A percentile compares a stretch with the other conserved stretches of the same genome.
Conservation (phyloP, 2,888 invertebrate genomes). For the Agrilus cyanescens region DNA sequence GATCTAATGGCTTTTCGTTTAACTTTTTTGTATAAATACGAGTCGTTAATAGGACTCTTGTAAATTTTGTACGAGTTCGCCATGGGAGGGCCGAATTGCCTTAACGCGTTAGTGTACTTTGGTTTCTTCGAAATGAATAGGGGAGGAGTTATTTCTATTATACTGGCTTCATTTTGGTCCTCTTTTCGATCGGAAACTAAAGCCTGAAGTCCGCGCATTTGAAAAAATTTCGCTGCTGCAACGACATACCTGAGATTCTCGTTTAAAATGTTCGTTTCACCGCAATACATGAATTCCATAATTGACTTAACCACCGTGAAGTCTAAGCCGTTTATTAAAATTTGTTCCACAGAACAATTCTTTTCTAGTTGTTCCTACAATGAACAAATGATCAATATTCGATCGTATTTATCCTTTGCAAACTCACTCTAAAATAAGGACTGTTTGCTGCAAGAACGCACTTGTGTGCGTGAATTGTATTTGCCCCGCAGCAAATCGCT, state of each 20-base stretch:
- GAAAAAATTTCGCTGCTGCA: conserved; percentile 57
- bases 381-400: conserved; percentile 2
- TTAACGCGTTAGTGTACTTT: conserved; percentile 29
- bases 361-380: conserved; percentile 45
- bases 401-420: neutral
- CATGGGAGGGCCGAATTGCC: conserved; percentile 17
- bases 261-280: conserved; percentile 58
- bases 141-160: conserved; percentile 28
- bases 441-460: conserved; percentile 62
- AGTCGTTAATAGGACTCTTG: conserved; percentile 14
- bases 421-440: conserved; percentile 56
- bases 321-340: conserved; percentile 54
- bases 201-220: conserved; percentile 49
- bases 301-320: conserved; percentile 58
- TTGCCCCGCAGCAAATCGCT: conserved; percentile 62
- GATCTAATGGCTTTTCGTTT: conserved; percentile 26
- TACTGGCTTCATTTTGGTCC: conserved; percentile 17
- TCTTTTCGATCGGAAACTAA: conserved; percentile 40
- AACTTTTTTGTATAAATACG: conserved; percentile 22
- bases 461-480: conserved; percentile 62
- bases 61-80: neutral
- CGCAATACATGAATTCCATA: conserved; percentile 68
- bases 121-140: conserved; percentile 32
- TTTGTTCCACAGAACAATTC: conserved; percentile 44
- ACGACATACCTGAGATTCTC: conserved; percentile 56